Conservation (phyloP, 2,888 invertebrate species). For the Deilephila porcellus region DNA sequence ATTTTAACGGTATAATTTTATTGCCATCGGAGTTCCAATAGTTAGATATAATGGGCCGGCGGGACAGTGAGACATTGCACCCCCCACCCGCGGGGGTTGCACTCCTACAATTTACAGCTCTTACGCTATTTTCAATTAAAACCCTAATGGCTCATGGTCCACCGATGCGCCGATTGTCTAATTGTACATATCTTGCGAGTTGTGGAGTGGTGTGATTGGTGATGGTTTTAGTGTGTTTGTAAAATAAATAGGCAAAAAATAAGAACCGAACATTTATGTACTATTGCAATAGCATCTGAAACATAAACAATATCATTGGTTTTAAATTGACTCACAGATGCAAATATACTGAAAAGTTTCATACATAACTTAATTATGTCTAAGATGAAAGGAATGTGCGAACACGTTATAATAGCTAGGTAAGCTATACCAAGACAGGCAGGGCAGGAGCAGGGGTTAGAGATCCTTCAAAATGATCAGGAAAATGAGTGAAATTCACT, state of each 20-base stretch:
- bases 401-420: no score
- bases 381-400: no score
- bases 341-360: no score
- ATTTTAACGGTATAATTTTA: conserved; percentile 29
- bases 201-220: conserved; percentile 44
- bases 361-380: no score
- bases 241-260: neutral
- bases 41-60: conserved; percentile 33
- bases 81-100: conserved; percentile 55
- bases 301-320: no score
- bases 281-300: no score
- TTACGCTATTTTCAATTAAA: conserved; percentile 89
- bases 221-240: conserved; percentile 47
- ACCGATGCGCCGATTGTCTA: conserved; percentile 83
- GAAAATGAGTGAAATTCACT: no score
- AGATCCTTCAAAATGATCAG: no score
- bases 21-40: conserved; percentile 36
- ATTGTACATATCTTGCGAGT: conserved; percentile 63
- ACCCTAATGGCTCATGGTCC: conserved; percentile 86
- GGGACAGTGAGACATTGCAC: conserved; percentile 37
- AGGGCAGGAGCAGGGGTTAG: no score
- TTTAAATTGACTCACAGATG: no score
- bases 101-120: conserved; percentile 86
- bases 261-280: no score
- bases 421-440: no score